Evolutionary conservation across 2,888 invertebrate genomes (phyloP).

Genomic region (Conus canariensis): DNA sequence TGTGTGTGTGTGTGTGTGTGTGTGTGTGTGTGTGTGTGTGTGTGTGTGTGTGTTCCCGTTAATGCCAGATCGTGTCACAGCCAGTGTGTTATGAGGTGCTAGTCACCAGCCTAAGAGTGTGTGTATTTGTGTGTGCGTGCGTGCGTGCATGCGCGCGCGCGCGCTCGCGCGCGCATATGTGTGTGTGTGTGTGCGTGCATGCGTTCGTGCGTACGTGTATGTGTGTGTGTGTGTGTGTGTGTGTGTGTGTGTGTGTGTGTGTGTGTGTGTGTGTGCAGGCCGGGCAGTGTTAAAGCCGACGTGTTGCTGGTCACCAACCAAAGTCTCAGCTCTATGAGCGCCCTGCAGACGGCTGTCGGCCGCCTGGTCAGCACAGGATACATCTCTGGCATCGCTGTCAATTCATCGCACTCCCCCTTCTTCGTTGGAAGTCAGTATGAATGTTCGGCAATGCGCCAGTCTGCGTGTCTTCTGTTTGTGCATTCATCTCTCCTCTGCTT

Average conservation of each 20-base stretch:
- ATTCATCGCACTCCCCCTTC: background rate
- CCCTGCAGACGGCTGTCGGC: background rate
- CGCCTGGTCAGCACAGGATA: background rate
- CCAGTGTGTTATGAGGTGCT: too few relatives aligned
- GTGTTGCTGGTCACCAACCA: background rate
- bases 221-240: background rate
- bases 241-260: background rate
- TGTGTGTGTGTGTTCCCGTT: too few relatives aligned
- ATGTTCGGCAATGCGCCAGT: background rate
- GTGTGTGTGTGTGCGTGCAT: background rate
- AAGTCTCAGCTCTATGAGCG: background rate
- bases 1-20: too few relatives aligned
- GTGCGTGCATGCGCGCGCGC: background rate
- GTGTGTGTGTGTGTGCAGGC: background rate
- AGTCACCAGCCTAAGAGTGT: background rate
- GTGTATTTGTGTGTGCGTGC: background rate
- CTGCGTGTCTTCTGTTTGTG: background rate
- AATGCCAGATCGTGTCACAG: too few relatives aligned
- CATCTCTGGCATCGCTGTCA: background rate
- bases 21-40: too few relatives aligned
- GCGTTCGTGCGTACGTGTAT: background rate
- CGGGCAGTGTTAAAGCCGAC: slow-evolving; percentile 5
- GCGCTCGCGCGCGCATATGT: background rate
- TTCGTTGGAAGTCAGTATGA: background rate
- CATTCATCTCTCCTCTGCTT: too few relatives aligned